Evolutionary conservation across 2,797 vertebrate genomes (phyloP), one percentile per base, ranked within the genome.

Genomic region (Chaetodon trifasciatus): DNA sequence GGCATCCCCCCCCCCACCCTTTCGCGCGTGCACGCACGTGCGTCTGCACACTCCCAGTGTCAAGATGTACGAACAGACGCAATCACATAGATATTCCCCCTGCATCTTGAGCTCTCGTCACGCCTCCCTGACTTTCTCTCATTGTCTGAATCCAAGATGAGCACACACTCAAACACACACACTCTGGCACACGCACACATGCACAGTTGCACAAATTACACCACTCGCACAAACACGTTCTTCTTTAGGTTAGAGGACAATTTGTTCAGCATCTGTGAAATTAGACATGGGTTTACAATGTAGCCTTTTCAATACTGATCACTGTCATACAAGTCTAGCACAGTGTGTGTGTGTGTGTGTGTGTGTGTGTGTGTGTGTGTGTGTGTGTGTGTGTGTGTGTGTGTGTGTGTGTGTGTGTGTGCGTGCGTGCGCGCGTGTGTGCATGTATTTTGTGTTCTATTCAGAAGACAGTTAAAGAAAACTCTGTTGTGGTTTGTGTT

Each of bases 251-350:
- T 88, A 74, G 86, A 89, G 86, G 91, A 93, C 89, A 93, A 93
- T 94, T 93, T 94, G 93, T 93, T 93, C 91, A 94, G 91, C 86
- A 89, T 92, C 91, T 94, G 91, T 94, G 92, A 93, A 94, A 94
- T 94, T 94, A 94, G 93, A 95, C 93, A 94, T 75, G 87, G 90
- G 82, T 91, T 90, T 92, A 93, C 91, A 83, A 78, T 87, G 90
- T 90, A 83, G 84, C 77, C 90, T 89, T 93, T 93, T 94, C 91
- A 94, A 82, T 92, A 91, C 84, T 91, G 85, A 93, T 94, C 91
- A 93, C 86, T 90, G 92, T 93, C 89, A 88, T 86, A 90, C 82
- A 70, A 37, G 39, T 80, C 6, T 49, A 16, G 61, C 40, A 62
- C 47, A 79, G 61, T 65, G 8, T 69, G 52, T 61, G 58, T 81